phyloP scores from a whole-genome alignment of 2,113 vertebrate species.

The Saimiri boliviensis region DNA sequence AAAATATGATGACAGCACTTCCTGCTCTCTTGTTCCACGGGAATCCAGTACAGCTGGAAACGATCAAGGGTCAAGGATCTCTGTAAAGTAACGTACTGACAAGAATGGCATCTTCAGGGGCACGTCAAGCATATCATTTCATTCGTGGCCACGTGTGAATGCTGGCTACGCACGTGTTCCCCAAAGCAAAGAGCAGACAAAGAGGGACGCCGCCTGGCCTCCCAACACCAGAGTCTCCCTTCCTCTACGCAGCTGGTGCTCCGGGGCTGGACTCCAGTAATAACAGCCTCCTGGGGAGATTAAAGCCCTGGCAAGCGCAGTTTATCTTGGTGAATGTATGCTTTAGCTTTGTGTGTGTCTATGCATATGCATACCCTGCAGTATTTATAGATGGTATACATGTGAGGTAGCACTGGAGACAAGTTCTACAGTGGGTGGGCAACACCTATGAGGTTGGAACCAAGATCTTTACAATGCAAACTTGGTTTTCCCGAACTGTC shows the following conservation, averaged over 20 bases:
- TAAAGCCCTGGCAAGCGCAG: conserved; percentile 80
- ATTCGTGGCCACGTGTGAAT: conserved; percentile 69
- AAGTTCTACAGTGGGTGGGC: not conserved
- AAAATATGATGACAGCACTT: not conserved
- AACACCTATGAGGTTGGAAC: conserved; percentile 37
- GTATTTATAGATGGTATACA: conserved; percentile 75
- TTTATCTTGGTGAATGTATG: conserved; percentile 81
- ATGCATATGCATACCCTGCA: conserved; percentile 64
- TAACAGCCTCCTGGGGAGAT: conserved; percentile 83
- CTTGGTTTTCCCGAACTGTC: conserved; percentile 37
- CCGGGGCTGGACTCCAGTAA: conserved; percentile 79
- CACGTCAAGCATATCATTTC: conserved; percentile 56
- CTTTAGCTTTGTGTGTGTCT: conserved; percentile 77
- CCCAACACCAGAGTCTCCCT: conserved; percentile 73
- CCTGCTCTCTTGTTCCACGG: not conserved
- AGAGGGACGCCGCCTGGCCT: conserved; percentile 78
- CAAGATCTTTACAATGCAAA: conserved; percentile 41
- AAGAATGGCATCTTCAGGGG: conserved; percentile 63
- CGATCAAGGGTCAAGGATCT: not conserved
- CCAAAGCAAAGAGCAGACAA: conserved; percentile 75
- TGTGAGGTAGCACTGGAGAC: conserved; percentile 61
- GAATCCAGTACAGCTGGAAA: not conserved
- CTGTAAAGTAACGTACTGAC: not conserved
- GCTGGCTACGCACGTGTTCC: conserved; percentile 75
- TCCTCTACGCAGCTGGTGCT: conserved; percentile 83